Evolutionary conservation across 1,140 invertebrate species (phyloP).

Genomic region (Drosophila kikkawai): DNA sequence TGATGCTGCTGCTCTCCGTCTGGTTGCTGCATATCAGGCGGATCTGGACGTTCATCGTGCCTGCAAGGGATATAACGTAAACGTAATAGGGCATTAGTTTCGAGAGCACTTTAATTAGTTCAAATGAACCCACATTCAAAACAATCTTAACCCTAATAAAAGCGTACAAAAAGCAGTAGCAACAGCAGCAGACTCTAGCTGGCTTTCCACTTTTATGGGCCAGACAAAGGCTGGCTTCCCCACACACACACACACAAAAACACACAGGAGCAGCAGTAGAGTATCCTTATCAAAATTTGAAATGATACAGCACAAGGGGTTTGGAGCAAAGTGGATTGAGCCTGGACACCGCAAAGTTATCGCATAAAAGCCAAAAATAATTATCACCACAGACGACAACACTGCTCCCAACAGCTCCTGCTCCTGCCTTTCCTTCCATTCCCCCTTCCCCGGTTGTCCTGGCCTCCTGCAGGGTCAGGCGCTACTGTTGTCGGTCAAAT

Average conservation of each 20-base stretch:
- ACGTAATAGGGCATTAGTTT: slow-evolving; percentile 48
- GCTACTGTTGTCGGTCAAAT: slow-evolving; percentile 64
- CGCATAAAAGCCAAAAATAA: slow-evolving; percentile 83
- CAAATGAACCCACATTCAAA: slow-evolving; percentile 53
- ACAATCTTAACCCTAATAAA: slow-evolving; percentile 77
- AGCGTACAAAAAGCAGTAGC: slow-evolving; percentile 47
- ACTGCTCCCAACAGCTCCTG: slow-evolving; percentile 46
- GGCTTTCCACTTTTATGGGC: slow-evolving; percentile 70
- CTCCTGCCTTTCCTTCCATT: neutral
- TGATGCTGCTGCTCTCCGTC: slow-evolving; percentile 50
- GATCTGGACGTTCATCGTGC: slow-evolving; percentile 76
- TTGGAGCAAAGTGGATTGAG: slow-evolving; percentile 28
- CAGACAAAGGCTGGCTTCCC: slow-evolving; percentile 52
- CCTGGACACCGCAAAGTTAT: slow-evolving; percentile 71
- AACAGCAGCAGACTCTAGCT: slow-evolving; percentile 20
- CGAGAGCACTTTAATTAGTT: slow-evolving; percentile 62
- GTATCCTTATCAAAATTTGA: slow-evolving; percentile 77
- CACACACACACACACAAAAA: neutral
- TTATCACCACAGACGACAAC: slow-evolving; percentile 77
- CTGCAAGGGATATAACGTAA: slow-evolving; percentile 55
- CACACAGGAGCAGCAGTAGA: neutral
- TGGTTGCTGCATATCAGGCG: slow-evolving; percentile 75
- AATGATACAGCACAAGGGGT: slow-evolving; percentile 52
- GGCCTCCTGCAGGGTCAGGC: slow-evolving; percentile 32
- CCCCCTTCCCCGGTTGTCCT: slow-evolving; percentile 4